These are phyloP conservation scores for Amiota communis DNA, from an alignment of 2,888 invertebrate species.

Conservation along the genomic window DNA sequence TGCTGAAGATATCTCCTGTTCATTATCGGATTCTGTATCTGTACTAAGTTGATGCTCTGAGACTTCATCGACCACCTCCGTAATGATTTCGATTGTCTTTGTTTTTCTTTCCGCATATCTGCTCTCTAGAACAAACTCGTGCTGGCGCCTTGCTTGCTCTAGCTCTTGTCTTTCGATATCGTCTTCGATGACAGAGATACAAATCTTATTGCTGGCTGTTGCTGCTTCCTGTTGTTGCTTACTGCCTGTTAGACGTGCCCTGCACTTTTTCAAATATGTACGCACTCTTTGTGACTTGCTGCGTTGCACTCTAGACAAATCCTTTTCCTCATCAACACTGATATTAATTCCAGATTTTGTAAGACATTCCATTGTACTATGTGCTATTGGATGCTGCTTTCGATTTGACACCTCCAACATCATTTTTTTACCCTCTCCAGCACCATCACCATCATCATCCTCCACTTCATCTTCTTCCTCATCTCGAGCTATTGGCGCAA, in stretches of 20 bases:
- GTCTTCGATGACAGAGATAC: background rate
- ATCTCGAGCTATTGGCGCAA: conserved; percentile 66
- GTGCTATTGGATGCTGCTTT: conserved; percentile 30
- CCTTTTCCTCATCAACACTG: conserved; percentile 24
- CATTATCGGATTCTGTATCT: background rate
- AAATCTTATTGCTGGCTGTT: conserved; percentile 24
- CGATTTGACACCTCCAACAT: conserved; percentile 24
- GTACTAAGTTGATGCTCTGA: background rate
- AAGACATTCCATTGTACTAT: conserved; percentile 18
- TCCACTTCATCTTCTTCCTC: conserved; percentile 54
- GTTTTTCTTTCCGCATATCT: conserved; percentile 36
- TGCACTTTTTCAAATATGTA: conserved; percentile 72
- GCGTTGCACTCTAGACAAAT: conserved; percentile 51
- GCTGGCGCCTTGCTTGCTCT: conserved; percentile 36
- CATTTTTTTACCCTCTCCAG: conserved; percentile 26
- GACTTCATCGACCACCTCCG: conserved; percentile 1
- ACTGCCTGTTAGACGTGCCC: conserved; percentile 72
- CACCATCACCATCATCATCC: conserved; percentile 43
- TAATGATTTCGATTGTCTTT: conserved; percentile 5
- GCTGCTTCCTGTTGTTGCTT: conserved; percentile 45
- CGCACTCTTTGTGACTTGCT: conserved; percentile 73
- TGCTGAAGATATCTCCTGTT: background rate
- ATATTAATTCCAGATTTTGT: conserved; percentile 29
- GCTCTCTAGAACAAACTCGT: conserved; percentile 35
- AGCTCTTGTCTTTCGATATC: conserved; percentile 28